Conservation (phyloP, 2,113 vertebrate genomes). For the Ondatra zibethicus region DNA sequence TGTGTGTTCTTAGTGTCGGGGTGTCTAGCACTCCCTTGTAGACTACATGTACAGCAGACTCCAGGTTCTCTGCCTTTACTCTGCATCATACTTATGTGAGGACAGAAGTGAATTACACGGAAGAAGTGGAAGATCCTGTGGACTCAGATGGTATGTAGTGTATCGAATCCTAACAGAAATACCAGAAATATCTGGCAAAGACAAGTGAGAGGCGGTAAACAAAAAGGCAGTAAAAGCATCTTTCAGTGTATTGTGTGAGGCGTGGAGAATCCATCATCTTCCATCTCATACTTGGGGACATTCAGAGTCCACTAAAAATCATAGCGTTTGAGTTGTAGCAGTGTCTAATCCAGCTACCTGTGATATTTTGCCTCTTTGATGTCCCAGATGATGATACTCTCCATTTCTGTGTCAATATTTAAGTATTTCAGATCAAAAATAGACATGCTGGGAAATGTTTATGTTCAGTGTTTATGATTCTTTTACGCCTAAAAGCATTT, state of each 20-base stretch:
- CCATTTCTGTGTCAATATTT: background rate
- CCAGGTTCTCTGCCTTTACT: slow-evolving; percentile 85
- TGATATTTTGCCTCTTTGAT: background rate
- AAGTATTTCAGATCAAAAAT: background rate
- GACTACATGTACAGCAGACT: background rate
- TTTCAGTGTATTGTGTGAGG: background rate
- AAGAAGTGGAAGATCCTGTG: slow-evolving; percentile 97
- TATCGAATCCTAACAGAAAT: background rate
- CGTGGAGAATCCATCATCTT: background rate
- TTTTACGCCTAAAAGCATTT: background rate
- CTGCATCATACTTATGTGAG: slow-evolving; percentile 93
- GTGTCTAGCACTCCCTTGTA: background rate
- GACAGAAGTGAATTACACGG: slow-evolving; percentile 99
- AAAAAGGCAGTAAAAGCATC: background rate
- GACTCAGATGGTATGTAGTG: slow-evolving; percentile 95
- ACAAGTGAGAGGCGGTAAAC: background rate
- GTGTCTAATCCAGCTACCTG: background rate
- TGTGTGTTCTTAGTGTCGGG: background rate
- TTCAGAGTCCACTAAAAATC: background rate
- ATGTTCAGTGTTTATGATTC: background rate
- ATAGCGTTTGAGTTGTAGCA: background rate
- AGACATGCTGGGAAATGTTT: background rate
- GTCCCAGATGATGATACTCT: background rate
- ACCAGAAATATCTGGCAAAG: background rate
- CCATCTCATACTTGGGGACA: background rate